These are phyloP conservation scores for Diogma glabrata DNA, from an alignment of 2,888 invertebrate genomes.

Conservation along the genomic window DNA sequence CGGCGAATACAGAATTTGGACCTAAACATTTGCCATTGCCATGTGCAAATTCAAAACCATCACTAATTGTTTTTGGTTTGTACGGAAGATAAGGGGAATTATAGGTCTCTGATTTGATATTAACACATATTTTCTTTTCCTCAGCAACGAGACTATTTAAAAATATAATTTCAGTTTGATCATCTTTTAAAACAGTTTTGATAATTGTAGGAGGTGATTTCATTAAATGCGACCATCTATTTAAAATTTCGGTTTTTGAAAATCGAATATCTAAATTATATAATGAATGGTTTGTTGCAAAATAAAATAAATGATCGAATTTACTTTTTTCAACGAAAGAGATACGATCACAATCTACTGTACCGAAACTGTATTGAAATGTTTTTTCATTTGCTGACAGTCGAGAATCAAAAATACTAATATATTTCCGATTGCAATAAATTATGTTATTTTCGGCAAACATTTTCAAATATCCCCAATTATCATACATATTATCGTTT, in stretches of 20 bases:
- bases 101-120: not conserved
- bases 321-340: not conserved
- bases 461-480: not conserved
- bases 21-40: not conserved
- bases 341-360: not conserved
- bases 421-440: not conserved
- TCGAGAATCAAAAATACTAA: not conserved
- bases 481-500: no score
- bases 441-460: not conserved
- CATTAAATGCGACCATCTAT: conserved; percentile 4
- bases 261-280: conserved; percentile 1
- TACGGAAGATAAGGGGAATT: conserved; percentile 1
- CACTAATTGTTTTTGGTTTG: not conserved
- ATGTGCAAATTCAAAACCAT: not conserved
- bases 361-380: no score
- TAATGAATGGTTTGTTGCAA: not conserved
- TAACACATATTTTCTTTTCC: not conserved
- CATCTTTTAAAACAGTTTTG: not conserved
- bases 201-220: conserved; percentile 1
- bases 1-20: not conserved
- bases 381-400: not conserved
- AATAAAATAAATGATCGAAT: not conserved
- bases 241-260: not conserved
- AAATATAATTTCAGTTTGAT: not conserved
- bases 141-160: not conserved